Evolutionary conservation across 2,888 invertebrate genomes (phyloP), one percentile per base, ranked within the genome.

Genomic region (Leptinotarsa juncta): DNA sequence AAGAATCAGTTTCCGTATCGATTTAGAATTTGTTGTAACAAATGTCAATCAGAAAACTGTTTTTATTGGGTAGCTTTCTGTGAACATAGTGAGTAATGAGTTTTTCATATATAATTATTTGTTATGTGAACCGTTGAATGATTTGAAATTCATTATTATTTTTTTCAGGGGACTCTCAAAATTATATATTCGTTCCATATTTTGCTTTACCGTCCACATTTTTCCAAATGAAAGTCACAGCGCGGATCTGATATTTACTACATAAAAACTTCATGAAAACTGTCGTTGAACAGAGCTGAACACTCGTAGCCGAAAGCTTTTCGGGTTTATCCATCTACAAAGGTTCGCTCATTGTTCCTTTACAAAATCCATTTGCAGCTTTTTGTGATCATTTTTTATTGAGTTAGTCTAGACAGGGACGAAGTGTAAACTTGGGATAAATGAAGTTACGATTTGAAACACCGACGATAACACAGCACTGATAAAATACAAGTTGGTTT

Each of bases 351-450:
- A 20, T 70, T 70, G 60, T 70, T 49, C 49, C 49, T 23, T 60
- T 32, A 65, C 65, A 71, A 65, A 42, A 42, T 23, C 49, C 71
- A 71, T 71, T 71, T 65, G 18, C 65, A 18, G 20, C 32, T 51
- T 71, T 71, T 71, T 71, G 65, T 42, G 26, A 65, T 53, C 7
- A 23, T 42, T 71, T 71, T 71, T 71, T 53, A 65, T 71, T 32
- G 62, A 42, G 20, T 53, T 42, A 65, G 71, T 71, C 71, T 71
- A 65, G 71, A 71, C 65, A 65, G 18, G 42, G 50, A 26, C 62
- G 53, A 51, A 16, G 16, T 48, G 20, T 26, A 49, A 16, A n/a
- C 23, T 48, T 32, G 53, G 53, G 7, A 42, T 70, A 65, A 65
- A 71, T 42, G 32, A 42, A n/a, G 50, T 32, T 20, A 15, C 50